Evolutionary conservation across 2,113 vertebrate genomes (phyloP).

Genomic region (Paramormyrops kingsleyae): DNA sequence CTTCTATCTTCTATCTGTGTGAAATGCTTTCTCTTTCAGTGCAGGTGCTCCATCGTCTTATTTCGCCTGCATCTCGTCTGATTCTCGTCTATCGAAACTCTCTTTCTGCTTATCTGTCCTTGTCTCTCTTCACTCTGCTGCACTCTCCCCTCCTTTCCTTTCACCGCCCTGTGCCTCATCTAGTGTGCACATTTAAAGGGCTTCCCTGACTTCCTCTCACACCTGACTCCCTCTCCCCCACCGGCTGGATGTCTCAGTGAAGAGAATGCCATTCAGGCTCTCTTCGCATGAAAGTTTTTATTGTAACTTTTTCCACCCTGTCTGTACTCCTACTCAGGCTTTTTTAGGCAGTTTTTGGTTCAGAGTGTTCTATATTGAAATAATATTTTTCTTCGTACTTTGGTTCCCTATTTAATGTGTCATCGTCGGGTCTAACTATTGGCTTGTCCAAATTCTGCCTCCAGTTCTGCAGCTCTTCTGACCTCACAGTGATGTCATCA

Average conservation of each 20-base stretch:
- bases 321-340: not conserved
- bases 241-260: not conserved
- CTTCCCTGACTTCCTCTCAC: constrained; percentile 6
- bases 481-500: constrained; percentile 21
- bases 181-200: not conserved
- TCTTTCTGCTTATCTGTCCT: not conserved
- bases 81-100: constrained; percentile 6
- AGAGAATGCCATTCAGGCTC: constrained; percentile 28
- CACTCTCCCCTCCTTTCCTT: not conserved
- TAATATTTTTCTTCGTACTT: constrained; percentile 24
- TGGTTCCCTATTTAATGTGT: constrained; percentile 53
- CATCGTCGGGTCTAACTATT: constrained; percentile 48
- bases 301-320: not conserved
- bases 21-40: not conserved
- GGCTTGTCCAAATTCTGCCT: constrained; percentile 43
- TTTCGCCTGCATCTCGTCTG: not conserved
- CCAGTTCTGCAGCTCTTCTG: constrained; percentile 28
- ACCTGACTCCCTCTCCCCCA: not conserved
- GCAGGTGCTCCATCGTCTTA: not conserved
- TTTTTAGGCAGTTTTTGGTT: not conserved
- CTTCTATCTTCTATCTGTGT: not conserved
- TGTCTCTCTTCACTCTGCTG: not conserved
- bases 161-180: not conserved
- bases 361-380: not conserved
- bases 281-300: not conserved